Evolutionary conservation across 2,113 vertebrate genomes (phyloP), one percentile per base, ranked within the genome.

Genomic region (Phyllopteryx taeniolatus): DNA sequence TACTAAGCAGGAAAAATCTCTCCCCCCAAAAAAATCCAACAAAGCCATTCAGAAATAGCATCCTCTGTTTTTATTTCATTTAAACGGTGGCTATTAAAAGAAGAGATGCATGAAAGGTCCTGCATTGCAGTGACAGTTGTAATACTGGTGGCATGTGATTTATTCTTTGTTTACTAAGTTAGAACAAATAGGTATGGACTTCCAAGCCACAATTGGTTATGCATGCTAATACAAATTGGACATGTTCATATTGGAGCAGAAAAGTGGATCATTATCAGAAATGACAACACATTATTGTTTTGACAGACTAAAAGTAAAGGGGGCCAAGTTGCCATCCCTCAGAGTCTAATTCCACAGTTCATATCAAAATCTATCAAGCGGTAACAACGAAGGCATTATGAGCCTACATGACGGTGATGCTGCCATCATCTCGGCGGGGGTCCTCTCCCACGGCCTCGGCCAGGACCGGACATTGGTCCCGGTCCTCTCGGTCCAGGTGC

Each of bases 391-490:
- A 19, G 33, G 2, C 17, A 42, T 15, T 15, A 19, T 20, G 17
- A 54, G 19, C 20, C 53, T n/a, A 54, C 39, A 62, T 57, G 17
- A 63, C 56, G 5, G 47, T 1, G 0, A 27, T 57, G 20, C 39
- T 53, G 70, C 82, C 69, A 51, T 84, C 83, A 89, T 84, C 80
- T 86, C 0, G 82, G 84, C n/a, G 89, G 86, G 1, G 83, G 62
- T 33, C 86, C 85, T 77, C 87, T 80, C 7, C 90, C 89, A 0
- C 80, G 79, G 3, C 88, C 87, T 33, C 63, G 63, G 42, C 87
- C 79, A 27, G 84, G 64, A 10, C 76, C 84, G 4, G 71, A 88
- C 13, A 73, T 72, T 1, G 85, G 80, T 13, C 84, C 74, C 0
- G 73, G 3, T 12, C 81, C 3, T 27, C 90, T 83, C 0, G 74